Conservation (phyloP, 1,140 invertebrate genomes). For the Neotoxoptera formosana region DNA sequence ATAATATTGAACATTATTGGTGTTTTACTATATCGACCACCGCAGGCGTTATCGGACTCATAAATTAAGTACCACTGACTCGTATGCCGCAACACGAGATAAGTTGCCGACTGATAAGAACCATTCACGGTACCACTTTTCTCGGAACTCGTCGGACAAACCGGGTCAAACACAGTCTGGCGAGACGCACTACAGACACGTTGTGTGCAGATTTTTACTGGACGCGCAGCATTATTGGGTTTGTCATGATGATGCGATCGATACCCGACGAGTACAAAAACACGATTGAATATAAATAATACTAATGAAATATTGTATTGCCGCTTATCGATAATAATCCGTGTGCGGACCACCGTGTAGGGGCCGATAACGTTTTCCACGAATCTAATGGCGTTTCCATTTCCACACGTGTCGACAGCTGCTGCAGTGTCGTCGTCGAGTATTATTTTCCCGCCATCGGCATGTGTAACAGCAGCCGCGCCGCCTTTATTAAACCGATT, state of each 20-base stretch:
- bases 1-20: not conserved
- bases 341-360: not conserved
- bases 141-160: not conserved
- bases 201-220: constrained; percentile 6
- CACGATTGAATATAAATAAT: not conserved
- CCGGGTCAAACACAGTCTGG: not conserved
- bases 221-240: not conserved
- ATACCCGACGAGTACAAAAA: not conserved
- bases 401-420: not conserved
- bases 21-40: not conserved
- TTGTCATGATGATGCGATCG: not conserved
- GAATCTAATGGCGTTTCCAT: not conserved
- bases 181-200: not conserved
- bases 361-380: not conserved
- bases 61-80: not conserved
- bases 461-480: not conserved
- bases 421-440: not conserved
- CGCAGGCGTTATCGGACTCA: not conserved
- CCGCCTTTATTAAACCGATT: not conserved
- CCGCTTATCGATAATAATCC: not conserved
- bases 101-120: not conserved
- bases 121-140: not conserved
- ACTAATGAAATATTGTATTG: not conserved
- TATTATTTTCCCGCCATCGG: not conserved
- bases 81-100: not conserved